Conservation (phyloP, 2,113 vertebrate species). For the Irena cyanogastra region DNA sequence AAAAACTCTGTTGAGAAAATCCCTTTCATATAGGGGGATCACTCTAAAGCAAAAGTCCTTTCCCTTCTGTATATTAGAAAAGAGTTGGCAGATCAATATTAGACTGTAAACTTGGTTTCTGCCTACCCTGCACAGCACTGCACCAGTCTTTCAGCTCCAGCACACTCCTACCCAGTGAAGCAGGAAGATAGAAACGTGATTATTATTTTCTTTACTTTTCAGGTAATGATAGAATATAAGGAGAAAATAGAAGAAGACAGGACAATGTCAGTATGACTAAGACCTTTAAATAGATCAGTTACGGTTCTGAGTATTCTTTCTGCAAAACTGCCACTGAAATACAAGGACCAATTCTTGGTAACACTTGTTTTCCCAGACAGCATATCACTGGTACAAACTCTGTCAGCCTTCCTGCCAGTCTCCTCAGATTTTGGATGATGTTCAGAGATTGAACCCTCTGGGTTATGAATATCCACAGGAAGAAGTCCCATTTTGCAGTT, state of each 20-base stretch:
- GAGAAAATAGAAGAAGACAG: not conserved
- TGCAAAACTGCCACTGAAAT: not conserved
- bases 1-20: not conserved
- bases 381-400: not conserved
- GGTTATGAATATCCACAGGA: not conserved
- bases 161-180: not conserved
- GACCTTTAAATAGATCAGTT: not conserved
- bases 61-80: not conserved
- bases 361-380: not conserved
- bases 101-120: not conserved
- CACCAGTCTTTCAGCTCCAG: not conserved
- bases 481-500: not conserved
- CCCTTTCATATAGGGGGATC: not conserved
- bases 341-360: not conserved
- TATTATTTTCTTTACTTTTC: not conserved
- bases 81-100: not conserved
- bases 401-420: not conserved
- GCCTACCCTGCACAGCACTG: not conserved
- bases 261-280: not conserved
- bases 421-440: not conserved
- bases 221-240: not conserved
- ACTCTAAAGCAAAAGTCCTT: not conserved
- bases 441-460: not conserved
- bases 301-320: not conserved
- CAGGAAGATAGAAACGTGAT: not conserved